Evolutionary conservation across 2,113 vertebrate species (phyloP), one percentile per base, ranked within the genome.

Genomic region (Larimichthys crocea): DNA sequence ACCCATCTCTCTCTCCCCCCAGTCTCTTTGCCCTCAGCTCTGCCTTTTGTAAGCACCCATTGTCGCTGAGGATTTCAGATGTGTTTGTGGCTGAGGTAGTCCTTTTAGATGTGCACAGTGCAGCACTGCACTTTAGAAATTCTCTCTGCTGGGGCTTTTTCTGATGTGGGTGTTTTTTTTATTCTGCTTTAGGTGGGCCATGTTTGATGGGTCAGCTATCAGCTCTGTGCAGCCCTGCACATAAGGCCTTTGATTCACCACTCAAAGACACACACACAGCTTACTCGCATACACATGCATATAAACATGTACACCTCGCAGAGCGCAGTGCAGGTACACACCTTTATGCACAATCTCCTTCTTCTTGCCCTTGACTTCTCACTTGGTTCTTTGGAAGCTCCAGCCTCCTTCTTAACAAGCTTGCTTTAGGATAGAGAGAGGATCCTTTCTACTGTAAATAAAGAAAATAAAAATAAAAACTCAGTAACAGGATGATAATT

Each of bases 191-290:
- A 84, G 91, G 90, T 93, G 83, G 80, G 86, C 79, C 72, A 86
- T 74, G 86, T 84, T 90, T 86, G 75, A 87, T 88, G 80, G 88
- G 85, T 91, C 89, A 89, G 93, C 90, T 94, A 93, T 94, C 93
- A 91, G 92, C 90, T 87, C 83, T 85, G 85, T 85, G 89, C 93
- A 94, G 92, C 62, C 86, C 85, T 83, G 88, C 88, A 88, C 82
- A 69, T 31, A 88, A 73, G 84, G 70, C 80, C 89, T 94, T 94
- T 92, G 91, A 92, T 94, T 93, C 83, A 69, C 76, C 86, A 85
- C 68, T 71, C 68, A 2, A 61, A 81, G 24, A 78, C 64, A 80
- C 59, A 69, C 71, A 79, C 20, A 53, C 67, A 48, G 29, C 42
- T 57, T 49, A 60, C 78, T 62, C 19, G 53, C 73, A 82, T 76